Conservation (phyloP, 2,113 vertebrate species). For the Onychorhynchus coronatus region DNA sequence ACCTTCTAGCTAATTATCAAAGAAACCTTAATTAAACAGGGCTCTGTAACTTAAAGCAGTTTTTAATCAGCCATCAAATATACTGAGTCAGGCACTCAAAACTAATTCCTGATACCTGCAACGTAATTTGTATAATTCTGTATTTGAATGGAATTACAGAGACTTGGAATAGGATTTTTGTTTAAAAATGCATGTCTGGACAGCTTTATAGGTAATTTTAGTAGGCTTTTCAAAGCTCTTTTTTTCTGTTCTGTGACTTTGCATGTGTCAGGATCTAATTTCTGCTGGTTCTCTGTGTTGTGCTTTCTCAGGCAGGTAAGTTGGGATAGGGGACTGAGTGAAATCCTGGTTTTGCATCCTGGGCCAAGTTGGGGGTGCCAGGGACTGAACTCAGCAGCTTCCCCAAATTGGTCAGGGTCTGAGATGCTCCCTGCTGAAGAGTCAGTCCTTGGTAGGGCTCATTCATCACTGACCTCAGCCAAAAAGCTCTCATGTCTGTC, state of each 20-base stretch:
- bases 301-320: neutral
- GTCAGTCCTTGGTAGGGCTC: neutral
- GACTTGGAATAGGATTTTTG: neutral
- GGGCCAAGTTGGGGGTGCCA: neutral
- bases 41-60: neutral
- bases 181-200: neutral
- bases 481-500: neutral
- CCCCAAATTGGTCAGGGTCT: neutral
- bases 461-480: neutral
- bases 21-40: neutral
- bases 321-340: neutral
- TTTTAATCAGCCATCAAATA: neutral
- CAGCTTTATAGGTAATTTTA: neutral
- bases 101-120: neutral
- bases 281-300: neutral
- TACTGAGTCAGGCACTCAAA: neutral
- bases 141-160: neutral
- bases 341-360: neutral
- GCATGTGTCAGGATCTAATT: neutral
- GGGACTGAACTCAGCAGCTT: neutral
- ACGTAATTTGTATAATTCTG: neutral
- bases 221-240: neutral
- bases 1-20: neutral
- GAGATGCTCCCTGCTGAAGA: neutral
- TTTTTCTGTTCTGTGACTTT: neutral